Percentiles rank a stretch among this genome's conserved stretches.
phyloP scores from a whole-genome alignment of 1,140 invertebrate species.

The Drosophila mauritiana region DNA sequence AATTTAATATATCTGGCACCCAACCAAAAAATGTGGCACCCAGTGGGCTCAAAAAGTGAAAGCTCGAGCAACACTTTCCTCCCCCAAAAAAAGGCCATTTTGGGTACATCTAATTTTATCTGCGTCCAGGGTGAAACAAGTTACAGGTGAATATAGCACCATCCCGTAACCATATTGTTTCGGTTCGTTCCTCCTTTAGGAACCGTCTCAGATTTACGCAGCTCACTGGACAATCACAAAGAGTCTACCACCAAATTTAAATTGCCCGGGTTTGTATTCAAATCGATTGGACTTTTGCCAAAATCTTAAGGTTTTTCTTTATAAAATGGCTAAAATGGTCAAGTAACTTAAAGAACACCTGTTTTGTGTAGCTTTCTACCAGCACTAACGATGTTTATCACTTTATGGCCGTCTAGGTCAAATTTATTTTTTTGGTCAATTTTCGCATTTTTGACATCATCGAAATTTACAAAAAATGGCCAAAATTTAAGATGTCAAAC shows the following conservation, averaged over 20 bases:
- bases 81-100: slow-evolving; percentile 27
- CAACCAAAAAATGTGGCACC: slow-evolving; percentile 49
- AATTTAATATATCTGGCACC: slow-evolving; percentile 2
- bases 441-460: too few relatives aligned
- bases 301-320: too few relatives aligned
- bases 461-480: too few relatives aligned
- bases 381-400: too few relatives aligned
- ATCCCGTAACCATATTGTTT: not conserved
- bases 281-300: too few relatives aligned
- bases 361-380: too few relatives aligned
- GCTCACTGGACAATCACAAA: slow-evolving; percentile 67
- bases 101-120: slow-evolving; percentile 76
- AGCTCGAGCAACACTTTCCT: slow-evolving; percentile 3
- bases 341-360: too few relatives aligned
- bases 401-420: too few relatives aligned
- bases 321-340: too few relatives aligned
- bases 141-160: slow-evolving; percentile 28
- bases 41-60: slow-evolving; percentile 37
- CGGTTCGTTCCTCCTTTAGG: not conserved
- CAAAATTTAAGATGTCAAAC: too few relatives aligned
- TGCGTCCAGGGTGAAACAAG: slow-evolving; percentile 64
- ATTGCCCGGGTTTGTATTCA: too few relatives aligned
- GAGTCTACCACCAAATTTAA: slow-evolving; percentile 9
- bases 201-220: slow-evolving; percentile 8
- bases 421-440: too few relatives aligned